Evolutionary conservation across 2,888 invertebrate genomes (phyloP), one percentile per base, ranked within the genome.

Genomic region (Leucophora obtusa): DNA sequence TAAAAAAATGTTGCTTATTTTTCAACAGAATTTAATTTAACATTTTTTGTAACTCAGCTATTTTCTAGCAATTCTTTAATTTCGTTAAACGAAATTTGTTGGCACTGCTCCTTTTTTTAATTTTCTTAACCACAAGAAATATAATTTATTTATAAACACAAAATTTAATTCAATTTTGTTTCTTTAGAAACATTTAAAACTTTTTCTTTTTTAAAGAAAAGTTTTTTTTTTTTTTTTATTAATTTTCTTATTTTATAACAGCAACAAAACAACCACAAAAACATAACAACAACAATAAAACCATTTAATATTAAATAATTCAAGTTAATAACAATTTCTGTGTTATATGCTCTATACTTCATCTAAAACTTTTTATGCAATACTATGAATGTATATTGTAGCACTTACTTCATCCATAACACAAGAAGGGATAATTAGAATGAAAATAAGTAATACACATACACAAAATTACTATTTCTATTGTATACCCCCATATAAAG

Each of bases 271-370:
- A 60, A 54, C 59, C 21, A 66, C 43, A 47, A 47, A 47, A 47
- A 47, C 10, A 18, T 56, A 53, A 28, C 38, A 58, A 70, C 79
- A 82, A 69, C 77, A 79, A 83, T 74, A 75, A 79, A 82, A 82
- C 76, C 60, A 70, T 82, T 82, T 82, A 79, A 82, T 84, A 76
- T 82, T 84, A 80, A 84, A 84, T 84, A 84, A 84, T 84, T 83
- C 80, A 84, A 79, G 77, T 82, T 82, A 79, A 83, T 83, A 83
- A 83, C 82, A 76, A 74, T 83, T 82, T 83, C 62, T 72, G 38
- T 68, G 43, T 17, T 65, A 15, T 17, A 17, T 60, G 11, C 33
- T 43, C 7, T 54, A 24, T 24, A 28, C 28, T 28, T 28, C 28
- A 28, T 28, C 28, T 10, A 43, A 18, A 14, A 38, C n/a, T 53